Conservation (phyloP, 2,888 invertebrate species). For the Congeria kusceri region DNA sequence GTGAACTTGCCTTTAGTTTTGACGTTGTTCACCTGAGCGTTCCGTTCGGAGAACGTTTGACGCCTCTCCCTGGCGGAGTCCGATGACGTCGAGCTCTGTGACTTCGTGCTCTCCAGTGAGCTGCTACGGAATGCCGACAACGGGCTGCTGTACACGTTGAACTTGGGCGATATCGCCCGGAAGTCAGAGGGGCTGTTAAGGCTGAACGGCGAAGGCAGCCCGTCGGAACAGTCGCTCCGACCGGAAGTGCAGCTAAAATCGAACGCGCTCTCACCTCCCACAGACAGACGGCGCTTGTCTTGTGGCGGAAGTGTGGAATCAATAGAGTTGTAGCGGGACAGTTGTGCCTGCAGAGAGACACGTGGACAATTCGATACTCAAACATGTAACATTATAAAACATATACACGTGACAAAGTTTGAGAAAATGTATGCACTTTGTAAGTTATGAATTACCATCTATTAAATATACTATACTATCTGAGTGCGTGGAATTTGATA, state of each 20-base stretch:
- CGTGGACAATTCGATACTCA: background rate
- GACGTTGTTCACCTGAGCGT: slow-evolving; percentile 25
- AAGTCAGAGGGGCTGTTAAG: slow-evolving; percentile 41
- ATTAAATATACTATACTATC: too few species aligned
- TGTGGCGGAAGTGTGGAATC: slow-evolving; percentile 1
- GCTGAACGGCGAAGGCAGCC: slow-evolving; percentile 23
- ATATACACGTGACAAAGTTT: too few species aligned
- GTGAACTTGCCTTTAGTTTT: slow-evolving; percentile 55
- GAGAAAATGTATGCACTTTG: too few species aligned
- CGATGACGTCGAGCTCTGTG: slow-evolving; percentile 7
- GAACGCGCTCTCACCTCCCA: slow-evolving; percentile 7
- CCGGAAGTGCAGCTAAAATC: slow-evolving; percentile 17
- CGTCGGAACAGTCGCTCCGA: slow-evolving; percentile 34
- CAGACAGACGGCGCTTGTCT: slow-evolving; percentile 10
- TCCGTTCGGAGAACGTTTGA: slow-evolving; percentile 33
- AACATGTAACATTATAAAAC: too few species aligned
- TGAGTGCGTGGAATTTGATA: too few species aligned
- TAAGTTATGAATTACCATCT: too few species aligned
- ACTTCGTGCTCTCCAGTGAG: slow-evolving; percentile 35
- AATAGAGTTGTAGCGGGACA: slow-evolving; percentile 1
- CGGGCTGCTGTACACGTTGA: slow-evolving; percentile 29
- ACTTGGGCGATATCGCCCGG: slow-evolving; percentile 40
- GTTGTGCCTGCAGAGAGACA: background rate
- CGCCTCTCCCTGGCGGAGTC: slow-evolving; percentile 34
- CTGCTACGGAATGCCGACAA: slow-evolving; percentile 27